These are phyloP conservation scores for Dicranocentrus wangi DNA, from an alignment of 2,888 invertebrate genomes.

Conservation along the genomic window DNA sequence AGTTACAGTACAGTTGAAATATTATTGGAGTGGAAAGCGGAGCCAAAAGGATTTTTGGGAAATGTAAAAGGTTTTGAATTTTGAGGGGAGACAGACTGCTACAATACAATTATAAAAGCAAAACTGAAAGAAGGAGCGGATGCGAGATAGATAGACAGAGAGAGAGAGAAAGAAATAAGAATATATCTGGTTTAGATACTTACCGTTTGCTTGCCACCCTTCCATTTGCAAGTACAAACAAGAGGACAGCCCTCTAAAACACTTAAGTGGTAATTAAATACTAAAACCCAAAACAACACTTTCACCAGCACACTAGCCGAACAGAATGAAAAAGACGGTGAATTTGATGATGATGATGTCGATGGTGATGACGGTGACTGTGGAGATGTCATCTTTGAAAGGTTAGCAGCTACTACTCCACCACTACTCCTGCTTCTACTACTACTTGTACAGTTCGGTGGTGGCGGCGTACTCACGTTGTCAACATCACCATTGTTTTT, in stretches of 20 bases:
- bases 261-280: constrained; percentile 68
- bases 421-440: constrained; percentile 11
- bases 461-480: background rate
- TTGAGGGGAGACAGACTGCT: too few relatives aligned
- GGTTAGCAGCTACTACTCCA: constrained; percentile 16
- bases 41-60: constrained; percentile 4
- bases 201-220: constrained; percentile 91
- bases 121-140: background rate
- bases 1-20: constrained; percentile 19
- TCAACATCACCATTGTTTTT: constrained; percentile 20
- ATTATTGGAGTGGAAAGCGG: constrained; percentile 1
- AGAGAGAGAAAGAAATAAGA: too few relatives aligned
- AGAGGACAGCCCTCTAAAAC: constrained; percentile 78
- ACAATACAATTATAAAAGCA: too few relatives aligned
- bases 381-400: constrained; percentile 26
- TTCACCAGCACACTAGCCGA: constrained; percentile 63
- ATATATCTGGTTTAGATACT: too few relatives aligned
- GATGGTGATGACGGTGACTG: constrained; percentile 26
- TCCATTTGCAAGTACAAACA: constrained; percentile 93
- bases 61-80: constrained; percentile 1
- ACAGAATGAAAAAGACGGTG: constrained; percentile 25
- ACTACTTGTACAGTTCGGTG: constrained; percentile 21
- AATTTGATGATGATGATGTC: constrained; percentile 26
- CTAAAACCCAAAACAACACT: constrained; percentile 69
- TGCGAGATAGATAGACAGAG: too few relatives aligned